Evolutionary conservation across 2,113 vertebrate genomes (phyloP).

Genomic region (Pangasianodon hypophthalmus): DNA sequence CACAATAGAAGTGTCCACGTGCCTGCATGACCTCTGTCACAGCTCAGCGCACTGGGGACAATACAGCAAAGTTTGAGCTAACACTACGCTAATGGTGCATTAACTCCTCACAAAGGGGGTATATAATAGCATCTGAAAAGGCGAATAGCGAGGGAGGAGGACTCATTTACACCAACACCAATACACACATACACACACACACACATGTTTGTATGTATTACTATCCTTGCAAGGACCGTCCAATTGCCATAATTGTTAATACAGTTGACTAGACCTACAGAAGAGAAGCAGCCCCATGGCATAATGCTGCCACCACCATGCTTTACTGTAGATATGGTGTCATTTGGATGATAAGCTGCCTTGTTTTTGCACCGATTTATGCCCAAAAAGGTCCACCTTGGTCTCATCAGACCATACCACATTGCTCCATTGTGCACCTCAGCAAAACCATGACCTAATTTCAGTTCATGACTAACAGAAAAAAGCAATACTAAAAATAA

Average conservation of each 20-base stretch:
- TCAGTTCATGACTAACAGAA: too few relatives aligned
- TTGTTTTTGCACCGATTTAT: neutral
- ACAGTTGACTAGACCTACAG: neutral
- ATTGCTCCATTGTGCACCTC: too few relatives aligned
- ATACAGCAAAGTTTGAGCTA: constrained; percentile 59
- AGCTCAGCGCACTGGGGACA: constrained; percentile 52
- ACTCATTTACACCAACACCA: constrained; percentile 37
- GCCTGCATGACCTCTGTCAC: constrained; percentile 47
- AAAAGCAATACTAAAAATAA: too few relatives aligned
- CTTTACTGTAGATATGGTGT: neutral
- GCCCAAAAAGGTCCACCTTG: neutral
- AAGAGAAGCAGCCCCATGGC: neutral
- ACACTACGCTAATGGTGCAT: constrained; percentile 70
- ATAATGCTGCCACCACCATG: neutral
- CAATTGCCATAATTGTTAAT: neutral
- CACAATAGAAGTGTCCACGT: constrained; percentile 42
- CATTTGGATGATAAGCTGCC: neutral
- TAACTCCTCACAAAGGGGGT: constrained; percentile 54
- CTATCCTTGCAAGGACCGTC: neutral
- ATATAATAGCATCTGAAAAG: constrained; percentile 47
- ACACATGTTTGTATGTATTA: neutral
- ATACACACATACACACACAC: neutral
- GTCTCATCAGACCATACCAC: neutral
- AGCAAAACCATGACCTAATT: too few relatives aligned
- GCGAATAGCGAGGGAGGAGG: constrained; percentile 53